Evolutionary conservation across 2,888 invertebrate species (phyloP).

Genomic region (Megamerina dolium): DNA sequence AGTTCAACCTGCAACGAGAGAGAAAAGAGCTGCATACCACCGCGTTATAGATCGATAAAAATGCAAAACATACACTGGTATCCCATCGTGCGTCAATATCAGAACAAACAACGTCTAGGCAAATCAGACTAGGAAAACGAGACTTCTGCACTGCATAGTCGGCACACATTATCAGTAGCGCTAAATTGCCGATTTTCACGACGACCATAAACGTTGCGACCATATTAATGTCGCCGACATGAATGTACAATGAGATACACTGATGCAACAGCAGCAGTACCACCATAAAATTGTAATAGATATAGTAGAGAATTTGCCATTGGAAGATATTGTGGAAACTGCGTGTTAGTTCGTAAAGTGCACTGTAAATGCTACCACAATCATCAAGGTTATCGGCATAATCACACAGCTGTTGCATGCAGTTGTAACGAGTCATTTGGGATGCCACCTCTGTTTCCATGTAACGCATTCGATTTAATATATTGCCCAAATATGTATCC

Average conservation of each 20-base stretch:
- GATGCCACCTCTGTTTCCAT: slow-evolving; percentile 18
- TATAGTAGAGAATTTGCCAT: slow-evolving; percentile 36
- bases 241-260: slow-evolving; percentile 26
- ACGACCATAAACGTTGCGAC: slow-evolving; percentile 21
- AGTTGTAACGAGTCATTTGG: slow-evolving; percentile 22
- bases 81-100: slow-evolving; percentile 39
- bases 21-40: too few species aligned
- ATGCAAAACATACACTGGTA: slow-evolving; percentile 37
- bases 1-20: slow-evolving; percentile 18
- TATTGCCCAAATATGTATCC: slow-evolving; percentile 23
- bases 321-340: slow-evolving; percentile 31
- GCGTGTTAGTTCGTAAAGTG: slow-evolving; percentile 27
- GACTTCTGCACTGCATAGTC: slow-evolving; percentile 30
- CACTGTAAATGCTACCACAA: slow-evolving; percentile 28
- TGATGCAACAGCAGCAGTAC: slow-evolving; percentile 33
- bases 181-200: slow-evolving; percentile 29
- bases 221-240: slow-evolving; percentile 17
- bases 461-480: slow-evolving; percentile 26
- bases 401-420: slow-evolving; percentile 33
- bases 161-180: slow-evolving; percentile 31
- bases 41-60: too few species aligned
- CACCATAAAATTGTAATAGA: slow-evolving; percentile 35
- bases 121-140: slow-evolving; percentile 25
- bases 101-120: slow-evolving; percentile 33
- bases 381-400: slow-evolving; percentile 33